Conservation (phyloP, 2,113 vertebrate species). For the Eurystomus gularis region DNA sequence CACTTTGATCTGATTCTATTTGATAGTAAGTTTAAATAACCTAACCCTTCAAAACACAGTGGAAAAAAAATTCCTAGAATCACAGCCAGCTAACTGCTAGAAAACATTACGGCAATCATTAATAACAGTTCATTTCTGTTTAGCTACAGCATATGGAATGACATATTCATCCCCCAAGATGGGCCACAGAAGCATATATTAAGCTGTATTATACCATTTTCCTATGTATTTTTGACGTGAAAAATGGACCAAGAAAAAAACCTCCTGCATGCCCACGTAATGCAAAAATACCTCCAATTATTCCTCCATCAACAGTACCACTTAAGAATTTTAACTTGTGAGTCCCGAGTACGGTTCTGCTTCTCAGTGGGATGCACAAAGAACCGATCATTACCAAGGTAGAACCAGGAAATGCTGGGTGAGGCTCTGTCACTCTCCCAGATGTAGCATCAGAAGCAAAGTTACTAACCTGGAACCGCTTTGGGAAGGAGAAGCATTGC, state of each 20-base stretch:
- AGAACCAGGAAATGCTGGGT: not conserved
- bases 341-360: not conserved
- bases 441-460: not conserved
- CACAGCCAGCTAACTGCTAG: constrained; percentile 79
- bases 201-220: constrained; percentile 22
- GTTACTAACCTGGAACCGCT: not conserved
- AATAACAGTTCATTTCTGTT: constrained; percentile 82
- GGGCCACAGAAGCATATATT: constrained; percentile 37
- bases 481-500: not conserved
- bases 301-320: not conserved
- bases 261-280: not conserved
- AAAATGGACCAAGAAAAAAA: not conserved
- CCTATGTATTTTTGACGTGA: not conserved
- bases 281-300: not conserved
- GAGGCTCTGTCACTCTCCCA: not conserved
- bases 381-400: not conserved
- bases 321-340: not conserved
- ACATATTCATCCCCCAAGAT: constrained; percentile 62
- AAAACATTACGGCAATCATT: constrained; percentile 79
- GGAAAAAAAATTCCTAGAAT: constrained; percentile 79
- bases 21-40: constrained; percentile 87
- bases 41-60: constrained; percentile 83
- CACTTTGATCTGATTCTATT: constrained; percentile 85
- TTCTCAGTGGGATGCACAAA: not conserved
- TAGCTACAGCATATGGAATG: constrained; percentile 72